A percentile compares a stretch with the other conserved stretches of the same genome.
phyloP scores from a whole-genome alignment of 1,140 invertebrate species.

The Drosophila paulistorum region DNA sequence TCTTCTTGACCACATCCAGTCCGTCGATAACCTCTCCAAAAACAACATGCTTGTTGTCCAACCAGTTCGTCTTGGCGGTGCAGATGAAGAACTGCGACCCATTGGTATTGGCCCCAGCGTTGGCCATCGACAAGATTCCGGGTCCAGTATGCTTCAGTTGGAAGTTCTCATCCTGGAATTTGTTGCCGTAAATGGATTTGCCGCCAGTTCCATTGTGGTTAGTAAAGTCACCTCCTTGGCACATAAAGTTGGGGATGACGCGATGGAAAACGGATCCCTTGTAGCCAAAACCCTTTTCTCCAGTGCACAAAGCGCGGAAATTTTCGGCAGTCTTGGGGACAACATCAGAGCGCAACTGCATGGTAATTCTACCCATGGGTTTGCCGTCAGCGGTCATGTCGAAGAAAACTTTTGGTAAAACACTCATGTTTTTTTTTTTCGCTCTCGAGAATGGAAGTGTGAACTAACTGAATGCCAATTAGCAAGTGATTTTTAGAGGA shows the following conservation, averaged over 20 bases:
- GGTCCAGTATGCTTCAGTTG: neutral
- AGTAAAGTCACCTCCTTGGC: constrained; percentile 5
- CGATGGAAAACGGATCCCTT: constrained; percentile 5
- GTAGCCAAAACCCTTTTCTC: constrained; percentile 2
- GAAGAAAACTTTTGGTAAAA: constrained; percentile 2
- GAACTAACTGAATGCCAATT: too few relatives aligned
- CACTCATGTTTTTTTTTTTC: too few relatives aligned
- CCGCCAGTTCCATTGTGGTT: constrained; percentile 1
- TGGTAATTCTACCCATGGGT: neutral
- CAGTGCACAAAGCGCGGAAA: constrained; percentile 2
- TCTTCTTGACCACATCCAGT: neutral
- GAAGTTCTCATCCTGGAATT: constrained; percentile 4
- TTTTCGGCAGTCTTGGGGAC: neutral
- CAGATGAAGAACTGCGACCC: constrained; percentile 9
- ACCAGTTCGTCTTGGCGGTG: neutral
- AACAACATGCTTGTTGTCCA: constrained; percentile 9
- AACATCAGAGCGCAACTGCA: neutral
- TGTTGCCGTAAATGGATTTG: neutral
- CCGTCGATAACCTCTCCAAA: neutral
- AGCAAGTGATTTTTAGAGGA: too few relatives aligned
- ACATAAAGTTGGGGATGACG: constrained; percentile 6
- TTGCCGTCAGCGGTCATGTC: neutral
- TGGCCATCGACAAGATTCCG: constrained; percentile 1
- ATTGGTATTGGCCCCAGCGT: constrained; percentile 1
- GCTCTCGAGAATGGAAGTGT: too few relatives aligned